Evolutionary conservation across 2,888 invertebrate genomes (phyloP), one percentile per base, ranked within the genome.

Genomic region (Synergus japonicus): DNA sequence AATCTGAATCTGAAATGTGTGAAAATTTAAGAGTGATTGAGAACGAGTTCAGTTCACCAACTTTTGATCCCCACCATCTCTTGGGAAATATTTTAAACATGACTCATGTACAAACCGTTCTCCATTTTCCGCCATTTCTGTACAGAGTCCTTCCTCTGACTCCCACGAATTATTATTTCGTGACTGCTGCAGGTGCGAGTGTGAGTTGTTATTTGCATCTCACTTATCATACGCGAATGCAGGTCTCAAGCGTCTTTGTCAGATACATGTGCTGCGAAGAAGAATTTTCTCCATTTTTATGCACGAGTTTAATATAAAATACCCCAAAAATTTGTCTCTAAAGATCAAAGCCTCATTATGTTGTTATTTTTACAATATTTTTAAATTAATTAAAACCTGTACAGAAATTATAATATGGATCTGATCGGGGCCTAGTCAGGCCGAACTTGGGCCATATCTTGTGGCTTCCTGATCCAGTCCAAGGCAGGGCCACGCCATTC

Each of bases 61-160:
- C 44, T 66, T 66, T 41, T n/a, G 10, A 44, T 66, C 7, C 66
- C 43, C 10, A 66, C 43, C 18, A 43, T 43, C 66, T 43, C 66
- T 41, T 66, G 43, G 66, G 43, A 66, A 66, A 66, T 66, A 66
- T 66, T 66, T 66, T 66, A 66, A 66, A 66, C 43, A 66, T 43
- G 18, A 66, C 18, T 66, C 43, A 66, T 66, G 66, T 66, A 43
- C 41, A 66, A 66, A 66, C n/a, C 43, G 43, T 66, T 66, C n/a
- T 66, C 66, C 66, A 66, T 66, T 66, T 66, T 43, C 43, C 43
- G 66, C 22, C 12, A 60, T 60, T 60, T n/a, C 18, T 22, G 60
- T 60, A 22, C 58, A 18, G 60, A 60, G n/a, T 12, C 22, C 41
- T 15, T 65, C 37, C 13, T n/a, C 0, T 54, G 49, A 49, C 49